These are phyloP conservation scores for Lithosia quadra DNA, from an alignment of 2,888 invertebrate genomes.

Conservation along the genomic window DNA sequence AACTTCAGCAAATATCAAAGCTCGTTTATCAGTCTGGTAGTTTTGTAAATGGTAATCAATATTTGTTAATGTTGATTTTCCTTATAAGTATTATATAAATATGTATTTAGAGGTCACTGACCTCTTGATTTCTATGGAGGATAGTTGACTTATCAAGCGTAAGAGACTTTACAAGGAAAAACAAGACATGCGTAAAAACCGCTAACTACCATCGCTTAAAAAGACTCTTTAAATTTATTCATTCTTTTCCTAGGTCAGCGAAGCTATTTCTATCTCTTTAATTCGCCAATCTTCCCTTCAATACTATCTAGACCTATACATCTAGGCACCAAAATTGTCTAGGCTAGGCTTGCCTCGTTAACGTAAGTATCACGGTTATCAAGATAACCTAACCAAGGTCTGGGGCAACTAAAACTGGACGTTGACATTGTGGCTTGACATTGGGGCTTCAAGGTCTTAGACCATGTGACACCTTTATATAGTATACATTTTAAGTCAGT, in stretches of 20 bases:
- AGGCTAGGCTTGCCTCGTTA: conserved; percentile 15
- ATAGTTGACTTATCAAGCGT: neutral
- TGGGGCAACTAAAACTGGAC: conserved; percentile 38
- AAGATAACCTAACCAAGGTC: conserved; percentile 47
- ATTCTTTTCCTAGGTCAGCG: neutral
- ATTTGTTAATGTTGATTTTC: conserved; percentile 10
- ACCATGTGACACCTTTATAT: neutral
- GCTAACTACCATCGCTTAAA: no score
- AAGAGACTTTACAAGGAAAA: no score
- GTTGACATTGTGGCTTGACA: conserved; percentile 63
- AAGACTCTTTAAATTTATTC: no score
- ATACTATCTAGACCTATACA: neutral
- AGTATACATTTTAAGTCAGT: no score
- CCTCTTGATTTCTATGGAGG: neutral
- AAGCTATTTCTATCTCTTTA: neutral
- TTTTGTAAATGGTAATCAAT: conserved; percentile 17
- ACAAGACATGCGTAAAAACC: no score
- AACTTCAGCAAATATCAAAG: conserved; percentile 3
- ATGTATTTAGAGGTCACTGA: conserved; percentile 6
- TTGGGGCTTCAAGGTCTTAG: conserved; percentile 29
- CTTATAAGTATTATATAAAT: conserved; percentile 2
- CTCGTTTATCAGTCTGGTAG: conserved; percentile 2
- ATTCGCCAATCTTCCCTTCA: neutral
- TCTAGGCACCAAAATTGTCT: neutral
- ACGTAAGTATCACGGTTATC: conserved; percentile 38